phyloP scores from a whole-genome alignment of 2,113 vertebrate species.

The Odocoileus virginianus region DNA sequence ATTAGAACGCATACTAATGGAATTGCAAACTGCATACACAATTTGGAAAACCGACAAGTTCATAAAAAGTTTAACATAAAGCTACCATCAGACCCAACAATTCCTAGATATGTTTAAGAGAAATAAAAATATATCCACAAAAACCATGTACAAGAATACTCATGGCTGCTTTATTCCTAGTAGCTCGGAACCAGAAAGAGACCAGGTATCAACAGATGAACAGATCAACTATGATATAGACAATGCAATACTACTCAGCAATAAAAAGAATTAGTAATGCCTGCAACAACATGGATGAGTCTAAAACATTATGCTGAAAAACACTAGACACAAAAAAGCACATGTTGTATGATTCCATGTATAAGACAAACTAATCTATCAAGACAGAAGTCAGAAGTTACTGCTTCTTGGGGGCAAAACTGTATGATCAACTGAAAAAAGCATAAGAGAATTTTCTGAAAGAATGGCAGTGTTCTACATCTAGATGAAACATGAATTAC shows the following conservation, averaged over 20 bases:
- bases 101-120: not conserved
- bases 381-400: not conserved
- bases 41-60: slow-evolving; percentile 20
- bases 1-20: not conserved
- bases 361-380: not conserved
- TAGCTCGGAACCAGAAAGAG: not conserved
- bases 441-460: slow-evolving; percentile 18
- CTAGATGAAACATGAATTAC: not conserved
- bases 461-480: not conserved
- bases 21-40: not conserved
- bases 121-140: not conserved
- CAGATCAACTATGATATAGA: not conserved
- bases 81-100: not conserved
- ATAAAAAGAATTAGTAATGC: not conserved
- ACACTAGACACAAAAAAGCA: not conserved
- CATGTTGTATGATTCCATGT: not conserved
- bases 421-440: not conserved
- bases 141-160: slow-evolving; percentile 1
- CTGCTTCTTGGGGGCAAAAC: not conserved
- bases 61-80: not conserved
- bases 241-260: not conserved
- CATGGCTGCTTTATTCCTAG: not conserved
- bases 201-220: not conserved
- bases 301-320: not conserved
- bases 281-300: not conserved